Evolutionary conservation across 2,113 vertebrate genomes (phyloP).

Genomic region (Grammomys dolichurus): DNA sequence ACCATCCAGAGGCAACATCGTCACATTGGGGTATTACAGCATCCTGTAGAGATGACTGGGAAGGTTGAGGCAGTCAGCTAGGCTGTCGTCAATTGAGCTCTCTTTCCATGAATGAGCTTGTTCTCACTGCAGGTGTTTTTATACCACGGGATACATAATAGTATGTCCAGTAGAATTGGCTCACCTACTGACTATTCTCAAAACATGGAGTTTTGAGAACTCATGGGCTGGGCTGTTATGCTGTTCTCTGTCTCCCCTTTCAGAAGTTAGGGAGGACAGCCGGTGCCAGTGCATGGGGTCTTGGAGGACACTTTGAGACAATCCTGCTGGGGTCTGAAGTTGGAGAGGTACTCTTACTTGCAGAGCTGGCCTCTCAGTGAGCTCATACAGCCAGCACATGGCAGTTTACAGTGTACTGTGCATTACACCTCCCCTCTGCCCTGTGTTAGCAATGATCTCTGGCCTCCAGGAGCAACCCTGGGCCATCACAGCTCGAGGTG

Average conservation of each 20-base stretch:
- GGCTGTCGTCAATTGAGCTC: neutral
- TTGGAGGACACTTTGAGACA: neutral
- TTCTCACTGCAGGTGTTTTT: neutral
- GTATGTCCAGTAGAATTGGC: neutral
- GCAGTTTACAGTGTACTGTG: no score
- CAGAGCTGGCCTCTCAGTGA: neutral
- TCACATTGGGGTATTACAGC: neutral
- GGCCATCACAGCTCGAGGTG: neutral
- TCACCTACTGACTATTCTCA: neutral
- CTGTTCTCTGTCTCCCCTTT: neutral
- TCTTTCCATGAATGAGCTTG: neutral
- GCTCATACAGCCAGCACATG: neutral
- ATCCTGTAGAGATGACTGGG: neutral
- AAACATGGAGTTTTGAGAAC: no score
- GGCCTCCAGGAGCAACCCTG: accelerated
- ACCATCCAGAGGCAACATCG: neutral
- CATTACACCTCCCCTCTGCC: neutral
- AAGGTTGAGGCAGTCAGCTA: neutral
- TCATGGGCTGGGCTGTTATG: neutral
- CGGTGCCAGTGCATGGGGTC: neutral
- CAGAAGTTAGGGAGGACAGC: neutral
- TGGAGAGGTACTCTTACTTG: no score
- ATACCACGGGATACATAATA: no score
- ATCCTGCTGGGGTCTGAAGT: neutral
- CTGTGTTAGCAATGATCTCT: accelerated